Evolutionary conservation across 2,888 invertebrate genomes (phyloP).

Genomic region (Pecten maximus): DNA sequence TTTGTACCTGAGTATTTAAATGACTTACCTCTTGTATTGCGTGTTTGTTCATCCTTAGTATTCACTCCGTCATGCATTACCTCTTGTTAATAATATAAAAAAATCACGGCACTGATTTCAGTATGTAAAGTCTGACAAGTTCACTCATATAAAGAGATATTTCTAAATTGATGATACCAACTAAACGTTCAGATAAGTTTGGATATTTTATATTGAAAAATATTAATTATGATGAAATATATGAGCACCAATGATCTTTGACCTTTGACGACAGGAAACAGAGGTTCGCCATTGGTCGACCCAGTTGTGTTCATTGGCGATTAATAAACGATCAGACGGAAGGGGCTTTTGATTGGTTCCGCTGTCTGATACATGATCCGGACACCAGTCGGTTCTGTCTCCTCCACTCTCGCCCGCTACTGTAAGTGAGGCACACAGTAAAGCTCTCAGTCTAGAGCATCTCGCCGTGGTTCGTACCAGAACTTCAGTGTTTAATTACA

Average conservation of each 20-base stretch:
- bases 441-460: not conserved
- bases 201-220: conserved; percentile 35
- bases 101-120: not conserved
- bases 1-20: not conserved
- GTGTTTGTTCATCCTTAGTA: not conserved
- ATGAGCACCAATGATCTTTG: not conserved
- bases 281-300: not conserved
- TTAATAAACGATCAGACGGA: not conserved
- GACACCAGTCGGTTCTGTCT: not conserved
- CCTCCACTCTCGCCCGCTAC: not conserved
- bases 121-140: not conserved
- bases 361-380: not conserved
- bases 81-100: not conserved
- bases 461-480: conserved; percentile 21
- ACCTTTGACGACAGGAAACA: conserved; percentile 12
- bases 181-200: not conserved
- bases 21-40: not conserved
- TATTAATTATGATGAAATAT: conserved; percentile 35
- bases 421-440: not conserved
- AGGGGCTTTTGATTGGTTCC: not conserved
- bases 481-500: conserved; percentile 17
- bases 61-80: not conserved
- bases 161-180: conserved; percentile 33
- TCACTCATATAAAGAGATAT: conserved; percentile 20
- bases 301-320: not conserved